A percentile compares a stretch with the other conserved stretches of the same genome.
Evolutionary conservation across 2,113 vertebrate genomes (phyloP).

Genomic region (Peromyscus leucopus): DNA sequence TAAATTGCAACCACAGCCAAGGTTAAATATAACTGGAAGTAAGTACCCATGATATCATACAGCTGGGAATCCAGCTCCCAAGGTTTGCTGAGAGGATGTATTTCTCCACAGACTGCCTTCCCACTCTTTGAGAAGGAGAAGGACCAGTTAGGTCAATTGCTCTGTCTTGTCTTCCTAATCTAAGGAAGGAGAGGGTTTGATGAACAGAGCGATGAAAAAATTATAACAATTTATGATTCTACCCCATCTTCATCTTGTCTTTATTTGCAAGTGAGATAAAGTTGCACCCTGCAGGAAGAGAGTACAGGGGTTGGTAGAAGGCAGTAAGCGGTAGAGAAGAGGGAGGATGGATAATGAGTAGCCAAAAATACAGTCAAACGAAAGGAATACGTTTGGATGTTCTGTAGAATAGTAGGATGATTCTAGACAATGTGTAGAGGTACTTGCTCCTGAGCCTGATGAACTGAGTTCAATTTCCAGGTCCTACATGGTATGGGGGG

Average conservation of each 20-base stretch:
- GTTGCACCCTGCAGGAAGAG: too few relatives aligned
- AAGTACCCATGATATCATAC: background rate
- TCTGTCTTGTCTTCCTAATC: background rate
- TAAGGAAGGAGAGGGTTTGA: background rate
- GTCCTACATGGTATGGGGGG: rapidly evolving
- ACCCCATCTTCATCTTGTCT: background rate
- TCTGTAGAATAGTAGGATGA: background rate
- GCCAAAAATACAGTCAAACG: background rate
- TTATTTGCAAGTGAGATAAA: background rate
- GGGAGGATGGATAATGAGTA: background rate
- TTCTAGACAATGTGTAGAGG: background rate
- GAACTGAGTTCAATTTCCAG: background rate
- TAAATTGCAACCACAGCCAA: background rate
- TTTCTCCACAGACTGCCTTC: background rate
- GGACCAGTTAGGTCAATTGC: background rate
- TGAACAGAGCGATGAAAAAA: background rate
- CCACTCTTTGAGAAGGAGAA: background rate
- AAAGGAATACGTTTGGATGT: background rate
- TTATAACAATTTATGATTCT: background rate
- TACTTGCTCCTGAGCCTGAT: background rate
- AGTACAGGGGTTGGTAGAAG: background rate
- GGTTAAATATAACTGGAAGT: background rate
- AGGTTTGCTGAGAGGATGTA: background rate
- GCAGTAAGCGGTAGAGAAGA: background rate
- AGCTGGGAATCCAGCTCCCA: background rate